Evolutionary conservation across 1,140 invertebrate genomes (phyloP).

Genomic region (Drosophila ogumai): DNA sequence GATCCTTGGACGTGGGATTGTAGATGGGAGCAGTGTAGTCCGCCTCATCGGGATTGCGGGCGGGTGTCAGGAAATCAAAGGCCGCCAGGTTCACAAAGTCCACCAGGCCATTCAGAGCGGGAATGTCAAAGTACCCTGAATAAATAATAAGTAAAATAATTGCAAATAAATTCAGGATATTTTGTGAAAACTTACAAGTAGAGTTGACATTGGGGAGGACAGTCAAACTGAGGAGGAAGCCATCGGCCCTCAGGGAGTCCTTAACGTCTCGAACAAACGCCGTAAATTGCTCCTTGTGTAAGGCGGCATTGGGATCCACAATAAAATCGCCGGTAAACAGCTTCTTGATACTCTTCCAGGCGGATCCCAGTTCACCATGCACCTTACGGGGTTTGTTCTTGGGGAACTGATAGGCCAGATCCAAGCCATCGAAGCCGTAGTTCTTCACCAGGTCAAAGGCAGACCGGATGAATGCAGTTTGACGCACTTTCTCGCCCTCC

Average conservation of each 20-base stretch:
- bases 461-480: slow-evolving; percentile 91
- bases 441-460: slow-evolving; percentile 88
- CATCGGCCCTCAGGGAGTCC: slow-evolving; percentile 87
- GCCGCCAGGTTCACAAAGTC: slow-evolving; percentile 92
- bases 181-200: slow-evolving; percentile 86
- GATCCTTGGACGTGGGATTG: slow-evolving; percentile 86
- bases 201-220: slow-evolving; percentile 92
- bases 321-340: slow-evolving; percentile 89
- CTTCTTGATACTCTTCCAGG: slow-evolving; percentile 91
- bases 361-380: slow-evolving; percentile 87
- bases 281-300: slow-evolving; percentile 91
- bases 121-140: slow-evolving; percentile 92
- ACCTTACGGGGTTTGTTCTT: slow-evolving; percentile 91
- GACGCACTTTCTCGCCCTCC: slow-evolving; percentile 89
- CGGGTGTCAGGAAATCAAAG: slow-evolving; percentile 92
- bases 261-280: slow-evolving; percentile 90
- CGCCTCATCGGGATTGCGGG: slow-evolving; percentile 90
- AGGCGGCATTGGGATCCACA: slow-evolving; percentile 89
- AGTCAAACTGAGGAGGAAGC: slow-evolving; percentile 88
- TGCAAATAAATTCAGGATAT: not conserved
- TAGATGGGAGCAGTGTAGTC: slow-evolving; percentile 91
- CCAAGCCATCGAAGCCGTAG: slow-evolving; percentile 93
- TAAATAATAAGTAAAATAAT: not conserved
- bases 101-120: slow-evolving; percentile 89
- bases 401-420: slow-evolving; percentile 94